Evolutionary conservation across 2,888 invertebrate species (phyloP), one percentile per base, ranked within the genome.

Genomic region (Furcula furcula): DNA sequence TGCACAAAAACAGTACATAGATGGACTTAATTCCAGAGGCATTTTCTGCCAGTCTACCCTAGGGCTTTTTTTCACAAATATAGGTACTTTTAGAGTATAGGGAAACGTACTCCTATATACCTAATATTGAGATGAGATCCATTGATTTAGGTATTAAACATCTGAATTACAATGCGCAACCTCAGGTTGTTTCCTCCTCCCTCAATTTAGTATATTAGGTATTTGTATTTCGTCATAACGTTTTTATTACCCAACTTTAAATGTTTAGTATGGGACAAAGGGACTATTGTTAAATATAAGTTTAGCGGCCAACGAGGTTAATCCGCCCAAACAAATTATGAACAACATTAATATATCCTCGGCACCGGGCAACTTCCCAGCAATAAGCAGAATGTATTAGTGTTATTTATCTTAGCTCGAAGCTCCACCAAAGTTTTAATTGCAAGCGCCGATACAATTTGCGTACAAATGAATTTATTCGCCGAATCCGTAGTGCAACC

Each of bases 371-470:
- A 85, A 87, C 76, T 86, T 85, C 65, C 55, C 79, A 78, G 77
- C 81, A 86, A 87, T 88, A 88, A 87, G 84, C 84, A 81, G 76
- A 87, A 88, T 84, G 82, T 87, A 88, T 87, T 87, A 86, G 85
- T 77, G 84, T 86, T 88, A 87, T 88, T 88, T 87, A 88, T 88
- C 87, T 87, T 86, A 81, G 80, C 83, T 77, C 72, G 76, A 63
- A 78, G 82, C 82, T 78, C 78, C 79, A 86, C 77, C 86, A 87
- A 88, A 88, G 87, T 88, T 88, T 88, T 88, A 87, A 88, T 88
- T 88, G 87, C 87, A 80, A 85, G 83, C 83, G 83, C 87, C 88
- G 83, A 88, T 88, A 88, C 86, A 86, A 87, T 88, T 87, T 86
- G 86, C 85, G 84, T 86, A 84, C 82, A 87, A 88, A 88, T 87